Evolutionary conservation across 2,113 vertebrate species (phyloP).

Genomic region (Austrofundulus limnaeus): DNA sequence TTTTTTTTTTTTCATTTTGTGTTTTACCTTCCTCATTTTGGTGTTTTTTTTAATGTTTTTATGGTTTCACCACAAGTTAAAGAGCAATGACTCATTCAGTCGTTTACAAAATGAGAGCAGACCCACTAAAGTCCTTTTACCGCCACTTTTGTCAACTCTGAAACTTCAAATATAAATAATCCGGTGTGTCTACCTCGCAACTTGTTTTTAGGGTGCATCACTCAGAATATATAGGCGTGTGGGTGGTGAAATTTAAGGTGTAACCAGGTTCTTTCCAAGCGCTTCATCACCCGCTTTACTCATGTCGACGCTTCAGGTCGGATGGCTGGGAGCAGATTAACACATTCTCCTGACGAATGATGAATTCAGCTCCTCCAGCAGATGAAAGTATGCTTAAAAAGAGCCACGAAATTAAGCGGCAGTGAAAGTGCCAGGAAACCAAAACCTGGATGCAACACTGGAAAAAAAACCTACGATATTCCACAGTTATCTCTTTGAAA

Average conservation of each 20-base stretch:
- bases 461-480: background rate
- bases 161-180: conserved; percentile 37
- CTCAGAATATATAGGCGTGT: conserved; percentile 39
- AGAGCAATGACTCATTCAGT: conserved; percentile 30
- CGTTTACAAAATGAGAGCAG: conserved; percentile 18
- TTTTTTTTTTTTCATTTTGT: conserved; percentile 6
- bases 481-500: conserved; percentile 14
- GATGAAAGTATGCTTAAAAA: conserved; percentile 3
- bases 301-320: conserved; percentile 20
- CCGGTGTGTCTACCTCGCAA: conserved; percentile 28
- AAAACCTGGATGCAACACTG: background rate
- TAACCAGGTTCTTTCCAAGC: conserved; percentile 40
- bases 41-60: background rate
- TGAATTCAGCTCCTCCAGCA: conserved; percentile 31
- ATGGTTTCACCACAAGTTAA: conserved; percentile 8
- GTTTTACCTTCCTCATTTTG: background rate
- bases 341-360: conserved; percentile 6
- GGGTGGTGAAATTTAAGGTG: conserved; percentile 51
- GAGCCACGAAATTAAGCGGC: conserved; percentile 3
- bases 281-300: conserved; percentile 36
- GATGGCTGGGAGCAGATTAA: conserved; percentile 30
- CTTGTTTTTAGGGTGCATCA: conserved; percentile 18
- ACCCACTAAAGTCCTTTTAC: conserved; percentile 39
- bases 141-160: conserved; percentile 25
- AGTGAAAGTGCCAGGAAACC: conserved; percentile 29